Percentiles rank a stretch among this genome's conserved stretches.
Conservation (phyloP, 2,113 vertebrate species). For the Anarrhichthys ocellatus region DNA sequence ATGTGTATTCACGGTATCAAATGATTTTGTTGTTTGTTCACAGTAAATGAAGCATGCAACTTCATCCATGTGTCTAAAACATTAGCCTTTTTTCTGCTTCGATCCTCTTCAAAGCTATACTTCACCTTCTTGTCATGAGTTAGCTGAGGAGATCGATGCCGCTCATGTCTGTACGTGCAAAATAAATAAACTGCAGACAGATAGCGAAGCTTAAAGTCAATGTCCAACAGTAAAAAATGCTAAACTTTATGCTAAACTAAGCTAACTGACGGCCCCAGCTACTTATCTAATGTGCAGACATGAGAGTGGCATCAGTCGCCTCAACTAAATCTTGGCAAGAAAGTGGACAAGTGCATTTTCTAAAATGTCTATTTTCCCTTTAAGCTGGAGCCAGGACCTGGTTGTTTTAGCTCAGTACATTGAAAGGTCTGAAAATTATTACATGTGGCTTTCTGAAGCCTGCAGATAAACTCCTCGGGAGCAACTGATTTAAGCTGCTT, state of each 20-base stretch:
- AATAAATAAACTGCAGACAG: neutral
- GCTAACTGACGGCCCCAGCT: neutral
- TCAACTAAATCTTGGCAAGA: neutral
- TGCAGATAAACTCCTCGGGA: conserved; percentile 43
- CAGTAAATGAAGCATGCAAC: neutral
- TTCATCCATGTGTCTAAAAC: neutral
- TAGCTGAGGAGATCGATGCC: neutral
- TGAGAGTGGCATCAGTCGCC: neutral
- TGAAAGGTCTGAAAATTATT: conserved; percentile 32
- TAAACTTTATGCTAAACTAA: neutral
- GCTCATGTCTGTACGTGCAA: neutral
- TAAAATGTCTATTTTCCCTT: neutral
- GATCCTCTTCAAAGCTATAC: neutral
- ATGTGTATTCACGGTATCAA: neutral
- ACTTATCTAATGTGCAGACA: neutral
- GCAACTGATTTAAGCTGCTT: conserved; percentile 47
- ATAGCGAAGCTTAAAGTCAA: neutral
- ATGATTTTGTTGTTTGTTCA: neutral
- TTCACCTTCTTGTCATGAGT: neutral
- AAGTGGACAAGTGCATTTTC: neutral
- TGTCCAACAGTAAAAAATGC: neutral
- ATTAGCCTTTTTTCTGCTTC: neutral
- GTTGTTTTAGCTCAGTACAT: neutral
- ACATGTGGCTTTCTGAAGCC: conserved; percentile 24
- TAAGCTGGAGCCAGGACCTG: neutral